Conservation (phyloP, 2,888 invertebrate genomes). For the Malthinus flaveolus region DNA sequence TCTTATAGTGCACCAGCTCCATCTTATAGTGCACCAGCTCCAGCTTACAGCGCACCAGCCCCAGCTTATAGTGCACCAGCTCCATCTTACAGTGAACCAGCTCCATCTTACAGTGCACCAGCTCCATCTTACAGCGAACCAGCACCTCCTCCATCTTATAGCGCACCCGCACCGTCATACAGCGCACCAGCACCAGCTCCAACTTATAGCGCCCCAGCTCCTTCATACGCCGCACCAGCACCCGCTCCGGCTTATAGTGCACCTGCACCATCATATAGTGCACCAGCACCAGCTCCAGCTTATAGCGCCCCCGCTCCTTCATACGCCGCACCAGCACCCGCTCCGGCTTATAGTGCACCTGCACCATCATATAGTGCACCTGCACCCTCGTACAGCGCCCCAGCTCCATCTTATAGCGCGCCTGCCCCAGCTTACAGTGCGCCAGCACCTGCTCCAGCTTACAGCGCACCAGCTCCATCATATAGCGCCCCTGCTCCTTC, state of each 20-base stretch:
- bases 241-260: constrained; percentile 17
- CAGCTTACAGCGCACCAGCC: constrained; percentile 28
- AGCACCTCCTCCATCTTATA: constrained; percentile 11
- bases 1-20: constrained; percentile 9
- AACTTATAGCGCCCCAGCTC: constrained; percentile 27
- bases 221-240: constrained; percentile 10
- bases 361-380: not conserved
- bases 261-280: constrained; percentile 8
- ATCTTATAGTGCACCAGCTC: constrained; percentile 14
- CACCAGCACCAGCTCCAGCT: constrained; percentile 9
- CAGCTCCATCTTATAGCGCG: constrained; percentile 4
- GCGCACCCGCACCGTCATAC: constrained; percentile 6
- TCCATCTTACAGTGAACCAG: constrained; percentile 9
- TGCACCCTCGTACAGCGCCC: constrained; percentile 14
- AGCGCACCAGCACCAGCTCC: constrained; percentile 21
- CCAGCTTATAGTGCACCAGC: constrained; percentile 18
- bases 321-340: not conserved
- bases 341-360: constrained; percentile 1
- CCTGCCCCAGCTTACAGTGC: constrained; percentile 17
- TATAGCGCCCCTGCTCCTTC: constrained; percentile 17
- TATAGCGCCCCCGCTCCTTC: constrained; percentile 25
- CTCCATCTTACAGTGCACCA: constrained; percentile 19
- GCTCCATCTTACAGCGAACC: constrained; percentile 5
- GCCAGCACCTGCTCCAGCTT: constrained; percentile 16
- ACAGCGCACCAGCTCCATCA: constrained; percentile 8